Evolutionary conservation across 2,113 vertebrate species (phyloP), one percentile per base, ranked within the genome.

Genomic region (Corythaeola cristata): DNA sequence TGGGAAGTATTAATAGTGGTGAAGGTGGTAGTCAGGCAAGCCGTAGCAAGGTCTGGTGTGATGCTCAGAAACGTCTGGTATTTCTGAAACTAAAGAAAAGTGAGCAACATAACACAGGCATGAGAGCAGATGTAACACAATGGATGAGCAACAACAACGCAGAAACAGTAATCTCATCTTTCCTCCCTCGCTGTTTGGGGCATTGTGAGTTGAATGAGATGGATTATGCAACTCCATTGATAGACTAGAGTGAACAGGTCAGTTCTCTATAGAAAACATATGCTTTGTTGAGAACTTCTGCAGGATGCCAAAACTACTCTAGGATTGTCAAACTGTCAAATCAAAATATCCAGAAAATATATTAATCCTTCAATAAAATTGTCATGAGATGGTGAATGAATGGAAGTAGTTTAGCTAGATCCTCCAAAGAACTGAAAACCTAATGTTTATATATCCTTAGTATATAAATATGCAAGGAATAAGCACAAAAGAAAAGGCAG

Each of bases 201-300:
- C 37, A 1, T 9, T 89, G 28, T 32, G 44, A 67, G 30, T 45
- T 73, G 66, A 68, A 39, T 1, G 1, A 44, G 47, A 14, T 24
- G 47, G 32, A 60, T 84, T 77, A 19, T 37, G 64, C 33, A 83
- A 86, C 9, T 35, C 28, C 68, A 49, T 11, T 4, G 4, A 76
- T 2, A 76, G 55, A 32, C 45, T 13, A 26, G 44, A 90, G 23
- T 3, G 50, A 90, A 80, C 62, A 64, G 49, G 27, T 56, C 63
- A 86, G 11, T 15, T 11, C 37, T 28, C 18, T 0, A 0, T 0
- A 76, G 30, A 10, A 45, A 49, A 75, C 82, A 8, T 5, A 56
- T 7, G 37, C 8, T 33, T 52, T 32, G 12, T 0, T 66, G 32
- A 89, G 64, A 85, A 68, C 35, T 79, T 37, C 26, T 39, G 39